Evolutionary conservation across 2,797 vertebrate genomes (phyloP), one percentile per base, ranked within the genome.

Genomic region (Pseudochirops corinnae): DNA sequence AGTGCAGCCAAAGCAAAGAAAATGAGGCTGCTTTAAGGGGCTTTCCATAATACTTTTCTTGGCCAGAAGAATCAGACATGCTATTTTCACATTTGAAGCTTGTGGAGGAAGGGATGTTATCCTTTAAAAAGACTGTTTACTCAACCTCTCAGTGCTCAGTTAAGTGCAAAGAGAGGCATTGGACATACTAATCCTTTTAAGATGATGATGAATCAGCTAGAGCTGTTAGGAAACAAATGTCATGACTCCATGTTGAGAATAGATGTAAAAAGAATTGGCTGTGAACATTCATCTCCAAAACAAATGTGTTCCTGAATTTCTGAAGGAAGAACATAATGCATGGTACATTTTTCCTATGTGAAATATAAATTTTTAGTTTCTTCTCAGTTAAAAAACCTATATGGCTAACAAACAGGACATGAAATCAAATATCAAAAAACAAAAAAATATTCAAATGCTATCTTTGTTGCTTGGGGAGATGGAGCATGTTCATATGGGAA

Each of bases 91-190:
- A 93, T 94, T 95, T 97, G 87, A 98, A 96, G 2, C 50, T 90
- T 57, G 55, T 93, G 21, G 4, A 7, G 50, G 55, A 1, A 92
- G 55, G 56, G 94, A 56, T 91, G 95, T 95, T 95, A 94, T 96
- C 94, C 3, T 94, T 50, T 90, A 92, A 62, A 97, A 95, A 93
- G 95, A 91, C 55, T 0, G 0, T 96, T 96, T 98, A 92, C 94
- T 95, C 96, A 96, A 96, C 46, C 21, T 97, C 97, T 95, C 95
- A 91, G 94, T 97, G 96, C 94, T 98, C 97, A 95, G 95, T 60
- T 90, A 96, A 97, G 96, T 74, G 96, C 39, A 97, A 95, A 98
- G 96, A 95, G 95, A 91, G n/a, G 90, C 94, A 96, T 4, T 74
- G 46, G 95, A 97, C 10, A 55, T 90, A 96, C 96, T 95, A 97